phyloP scores from a whole-genome alignment of 2,888 invertebrate species.

The Ophonus ardosiacus region DNA sequence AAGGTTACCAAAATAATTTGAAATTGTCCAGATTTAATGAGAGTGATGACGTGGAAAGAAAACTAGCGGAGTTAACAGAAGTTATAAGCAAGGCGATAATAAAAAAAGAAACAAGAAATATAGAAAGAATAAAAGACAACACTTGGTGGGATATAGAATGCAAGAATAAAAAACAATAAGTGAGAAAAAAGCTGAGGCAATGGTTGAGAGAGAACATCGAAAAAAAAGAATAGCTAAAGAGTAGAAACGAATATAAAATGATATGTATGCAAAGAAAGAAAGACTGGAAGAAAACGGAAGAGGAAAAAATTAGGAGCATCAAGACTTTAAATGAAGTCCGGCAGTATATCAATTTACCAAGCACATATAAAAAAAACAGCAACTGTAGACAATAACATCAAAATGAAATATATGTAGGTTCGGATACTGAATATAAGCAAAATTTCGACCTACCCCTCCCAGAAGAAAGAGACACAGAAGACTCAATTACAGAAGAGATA shows the following conservation, averaged over 20 bases:
- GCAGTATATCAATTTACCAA: neutral
- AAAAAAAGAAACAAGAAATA: neutral
- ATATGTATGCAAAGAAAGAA: conserved; percentile 1
- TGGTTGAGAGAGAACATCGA: neutral
- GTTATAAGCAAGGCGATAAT: neutral
- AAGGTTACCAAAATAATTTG: neutral
- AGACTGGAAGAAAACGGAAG: neutral
- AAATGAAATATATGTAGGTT: neutral
- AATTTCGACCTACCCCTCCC: neutral
- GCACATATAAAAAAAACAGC: neutral
- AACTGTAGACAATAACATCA: neutral
- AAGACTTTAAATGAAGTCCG: too few species aligned
- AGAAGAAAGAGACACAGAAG: neutral
- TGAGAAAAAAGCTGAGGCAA: neutral
- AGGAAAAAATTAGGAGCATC: neutral
- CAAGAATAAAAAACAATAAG: too few species aligned
- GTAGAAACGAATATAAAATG: neutral
- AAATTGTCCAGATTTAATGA: conserved; percentile 1
- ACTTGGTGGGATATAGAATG: too few species aligned
- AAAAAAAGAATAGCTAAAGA: neutral
- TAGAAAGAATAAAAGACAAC: neutral
- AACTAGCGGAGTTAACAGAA: neutral
- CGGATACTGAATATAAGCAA: neutral
- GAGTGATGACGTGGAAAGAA: neutral
- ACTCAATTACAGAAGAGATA: neutral